phyloP scores from a whole-genome alignment of 2,113 vertebrate species.

The Bettongia penicillata region DNA sequence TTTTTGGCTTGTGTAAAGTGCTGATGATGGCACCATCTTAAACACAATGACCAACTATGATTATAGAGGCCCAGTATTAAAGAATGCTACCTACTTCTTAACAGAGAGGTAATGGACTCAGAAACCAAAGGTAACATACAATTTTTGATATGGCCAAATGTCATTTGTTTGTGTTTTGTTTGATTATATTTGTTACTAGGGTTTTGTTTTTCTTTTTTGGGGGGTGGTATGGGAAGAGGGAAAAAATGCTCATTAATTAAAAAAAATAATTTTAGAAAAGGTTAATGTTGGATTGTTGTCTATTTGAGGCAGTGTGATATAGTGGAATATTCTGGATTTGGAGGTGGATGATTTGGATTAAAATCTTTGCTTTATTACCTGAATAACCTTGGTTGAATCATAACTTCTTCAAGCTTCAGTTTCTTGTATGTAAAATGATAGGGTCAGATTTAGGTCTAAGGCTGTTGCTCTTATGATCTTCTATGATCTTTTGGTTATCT shows the following conservation, averaged over 20 bases:
- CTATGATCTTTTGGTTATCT: background rate
- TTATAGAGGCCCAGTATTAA: background rate
- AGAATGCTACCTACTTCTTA: background rate
- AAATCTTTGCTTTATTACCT: background rate
- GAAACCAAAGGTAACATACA: background rate
- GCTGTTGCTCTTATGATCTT: background rate
- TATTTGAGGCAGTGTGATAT: background rate
- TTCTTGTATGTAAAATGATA: background rate
- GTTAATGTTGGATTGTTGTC: background rate
- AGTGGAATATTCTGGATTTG: background rate
- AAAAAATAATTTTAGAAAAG: conserved; percentile 6
- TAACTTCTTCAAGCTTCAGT: background rate
- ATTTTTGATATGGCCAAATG: background rate
- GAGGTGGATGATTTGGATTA: background rate
- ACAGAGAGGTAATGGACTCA: background rate
- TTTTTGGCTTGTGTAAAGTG: background rate
- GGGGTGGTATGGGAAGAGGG: background rate
- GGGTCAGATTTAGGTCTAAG: background rate
- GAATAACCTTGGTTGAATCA: background rate
- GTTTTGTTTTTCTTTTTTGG: background rate
- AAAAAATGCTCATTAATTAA: background rate
- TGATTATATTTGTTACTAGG: background rate
- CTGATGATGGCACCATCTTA: background rate
- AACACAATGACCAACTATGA: background rate
- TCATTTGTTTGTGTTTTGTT: background rate